Evolutionary conservation across 2,888 invertebrate species (phyloP).

Genomic region (Deroplatys truncata): DNA sequence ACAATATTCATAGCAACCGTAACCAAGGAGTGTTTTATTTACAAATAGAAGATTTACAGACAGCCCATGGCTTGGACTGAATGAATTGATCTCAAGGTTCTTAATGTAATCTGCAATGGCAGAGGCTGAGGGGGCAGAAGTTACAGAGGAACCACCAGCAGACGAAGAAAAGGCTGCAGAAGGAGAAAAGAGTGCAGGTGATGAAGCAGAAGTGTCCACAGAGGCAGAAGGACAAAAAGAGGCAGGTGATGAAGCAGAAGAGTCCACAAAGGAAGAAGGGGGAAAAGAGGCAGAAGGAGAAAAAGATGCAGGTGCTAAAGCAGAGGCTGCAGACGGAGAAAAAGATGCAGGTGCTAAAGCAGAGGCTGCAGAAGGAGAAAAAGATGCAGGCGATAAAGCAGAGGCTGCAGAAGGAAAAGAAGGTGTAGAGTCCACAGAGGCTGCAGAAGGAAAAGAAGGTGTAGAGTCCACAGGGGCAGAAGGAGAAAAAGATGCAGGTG

Average conservation of each 20-base stretch:
- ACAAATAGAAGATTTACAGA: neutral
- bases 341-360: neutral
- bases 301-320: slow-evolving; percentile 31
- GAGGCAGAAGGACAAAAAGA: neutral
- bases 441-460: too few relatives aligned
- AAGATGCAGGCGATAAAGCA: neutral
- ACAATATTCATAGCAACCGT: neutral
- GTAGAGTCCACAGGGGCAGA: neutral
- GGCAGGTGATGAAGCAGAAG: slow-evolving; percentile 30
- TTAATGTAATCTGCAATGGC: neutral
- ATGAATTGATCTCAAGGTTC: neutral
- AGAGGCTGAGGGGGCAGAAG: neutral
- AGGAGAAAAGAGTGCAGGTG: neutral
- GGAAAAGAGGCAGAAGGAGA: slow-evolving; percentile 18
- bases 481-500: neutral
- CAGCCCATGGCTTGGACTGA: neutral
- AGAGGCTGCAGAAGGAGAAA: too few relatives aligned
- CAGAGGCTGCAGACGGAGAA: too few relatives aligned
- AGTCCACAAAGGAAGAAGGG: neutral
- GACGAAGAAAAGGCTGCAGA: neutral
- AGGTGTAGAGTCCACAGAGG: neutral
- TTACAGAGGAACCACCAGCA: too few relatives aligned
- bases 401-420: neutral
- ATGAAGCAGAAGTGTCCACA: neutral
- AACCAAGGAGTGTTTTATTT: neutral